Evolutionary conservation across 2,113 vertebrate genomes (phyloP).

Genomic region (Pogona vitticeps): DNA sequence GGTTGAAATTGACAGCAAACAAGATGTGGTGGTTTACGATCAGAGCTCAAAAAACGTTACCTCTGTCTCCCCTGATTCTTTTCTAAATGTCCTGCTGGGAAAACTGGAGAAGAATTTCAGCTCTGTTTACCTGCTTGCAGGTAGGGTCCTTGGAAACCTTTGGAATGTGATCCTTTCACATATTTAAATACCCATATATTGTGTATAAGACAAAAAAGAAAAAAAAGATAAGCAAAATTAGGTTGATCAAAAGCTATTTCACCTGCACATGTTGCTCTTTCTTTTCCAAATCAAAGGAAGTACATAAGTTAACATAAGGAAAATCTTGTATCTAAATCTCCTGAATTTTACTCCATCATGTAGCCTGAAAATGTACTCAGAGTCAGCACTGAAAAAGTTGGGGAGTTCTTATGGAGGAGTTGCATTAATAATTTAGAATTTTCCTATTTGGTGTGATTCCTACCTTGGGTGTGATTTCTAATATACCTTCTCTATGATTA

Average conservation of each 20-base stretch:
- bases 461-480: not conserved
- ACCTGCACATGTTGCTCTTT: no score
- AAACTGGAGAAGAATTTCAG: slow-evolving; percentile 92
- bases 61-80: slow-evolving; percentile 84
- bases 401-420: no score
- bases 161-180: not conserved
- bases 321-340: not conserved
- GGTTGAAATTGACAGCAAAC: slow-evolving; percentile 84
- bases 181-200: no score
- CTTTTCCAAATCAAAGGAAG: not conserved
- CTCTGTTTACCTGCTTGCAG: slow-evolving; percentile 90
- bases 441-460: no score
- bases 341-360: not conserved
- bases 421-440: no score
- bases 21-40: slow-evolving; percentile 94
- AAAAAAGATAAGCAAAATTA: not conserved
- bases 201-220: not conserved
- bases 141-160: slow-evolving; percentile 70
- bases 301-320: not conserved
- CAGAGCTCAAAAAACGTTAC: slow-evolving; percentile 86
- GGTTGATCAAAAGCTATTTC: no score
- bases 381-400: not conserved
- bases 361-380: not conserved
- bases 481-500: not conserved
- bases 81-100: slow-evolving; percentile 89